Base-by-base conservation (phyloP, 2,797 vertebrate species). In the Heliangelus exortis region DNA sequence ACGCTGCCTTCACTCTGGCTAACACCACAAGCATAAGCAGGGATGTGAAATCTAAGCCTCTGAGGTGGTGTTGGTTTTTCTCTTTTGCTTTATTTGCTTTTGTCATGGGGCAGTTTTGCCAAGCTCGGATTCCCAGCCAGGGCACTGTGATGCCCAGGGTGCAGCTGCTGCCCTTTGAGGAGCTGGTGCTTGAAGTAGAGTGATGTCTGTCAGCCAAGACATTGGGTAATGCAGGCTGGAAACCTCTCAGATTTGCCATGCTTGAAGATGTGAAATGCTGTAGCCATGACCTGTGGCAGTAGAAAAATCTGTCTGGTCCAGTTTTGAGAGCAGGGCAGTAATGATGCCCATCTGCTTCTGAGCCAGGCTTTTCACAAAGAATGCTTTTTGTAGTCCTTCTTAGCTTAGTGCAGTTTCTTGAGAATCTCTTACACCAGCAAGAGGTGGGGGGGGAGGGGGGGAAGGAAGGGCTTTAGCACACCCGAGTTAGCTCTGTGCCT, bases 371-470 rank as follows among this genome's bases (percentile, higher is more conserved):
- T 83, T 34, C 33, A 31, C 41, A 18, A 93, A 79, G 87, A 96
- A 92, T 82, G 82, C 73, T 90, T 84, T 82, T 69, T 90, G 28
- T 90, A 48, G 91, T 63, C 34, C 9, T 76, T 75, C 43, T 73
- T 91, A 87, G 89, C 77, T 93, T 91, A 26, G 5, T 71, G 5
- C 3, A 4, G 48, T 92, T 93, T 90, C 74, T 89, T 90, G 87
- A 88, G 62, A 53, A 63, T 84, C 59, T 84, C 76, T 90, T 59
- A 79, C 92, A 63, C 0, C 0, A 78, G 25, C 16, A 1, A 73
- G 87, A 75, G 39, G 26, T 72, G 81, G 90, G 7, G 9, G 73
- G 17, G 36, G 13, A 8, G 76, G 88, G 15, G 36, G 43, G 31
- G 62, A 91, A 39, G 66, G 41, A 86, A 31, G 31, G 29, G 9